A percentile compares a stretch with the other conserved stretches of the same genome.
phyloP scores from a whole-genome alignment of 2,888 invertebrate species.

The Lymantria monacha region DNA sequence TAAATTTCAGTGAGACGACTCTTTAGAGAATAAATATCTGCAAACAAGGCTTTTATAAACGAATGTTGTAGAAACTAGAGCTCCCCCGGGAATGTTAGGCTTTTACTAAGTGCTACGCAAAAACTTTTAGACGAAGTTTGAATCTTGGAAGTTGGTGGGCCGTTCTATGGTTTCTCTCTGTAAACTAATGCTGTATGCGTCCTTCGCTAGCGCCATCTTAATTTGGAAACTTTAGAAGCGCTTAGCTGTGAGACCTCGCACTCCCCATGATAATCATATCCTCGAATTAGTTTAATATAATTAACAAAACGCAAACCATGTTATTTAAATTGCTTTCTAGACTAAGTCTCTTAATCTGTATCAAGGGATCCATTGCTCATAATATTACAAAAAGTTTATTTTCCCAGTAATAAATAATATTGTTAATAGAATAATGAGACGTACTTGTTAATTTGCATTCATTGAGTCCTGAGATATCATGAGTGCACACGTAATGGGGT shows the following conservation, averaged over 20 bases:
- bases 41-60: constrained; percentile 3
- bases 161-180: constrained; percentile 12
- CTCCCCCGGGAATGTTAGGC: constrained; percentile 21
- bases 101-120: constrained; percentile 31
- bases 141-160: constrained; percentile 20
- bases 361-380: not conserved
- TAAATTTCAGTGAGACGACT: too few species aligned
- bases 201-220: constrained; percentile 27
- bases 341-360: not conserved
- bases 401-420: too few species aligned
- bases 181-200: constrained; percentile 26
- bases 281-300: constrained; percentile 19
- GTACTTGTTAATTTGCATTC: too few species aligned
- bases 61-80: constrained; percentile 6
- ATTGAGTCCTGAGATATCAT: too few species aligned
- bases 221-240: constrained; percentile 31
- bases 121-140: constrained; percentile 22
- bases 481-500: too few species aligned
- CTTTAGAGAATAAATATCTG: constrained; percentile 3
- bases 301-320: constrained; percentile 15
- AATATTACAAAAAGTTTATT: not conserved
- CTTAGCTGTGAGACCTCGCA: constrained; percentile 17
- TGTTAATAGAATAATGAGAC: too few species aligned
- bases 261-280: constrained; percentile 24
- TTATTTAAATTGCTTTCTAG: constrained; percentile 1